Evolutionary conservation across 2,113 vertebrate species (phyloP).

Genomic region (Okapia johnstoni): DNA sequence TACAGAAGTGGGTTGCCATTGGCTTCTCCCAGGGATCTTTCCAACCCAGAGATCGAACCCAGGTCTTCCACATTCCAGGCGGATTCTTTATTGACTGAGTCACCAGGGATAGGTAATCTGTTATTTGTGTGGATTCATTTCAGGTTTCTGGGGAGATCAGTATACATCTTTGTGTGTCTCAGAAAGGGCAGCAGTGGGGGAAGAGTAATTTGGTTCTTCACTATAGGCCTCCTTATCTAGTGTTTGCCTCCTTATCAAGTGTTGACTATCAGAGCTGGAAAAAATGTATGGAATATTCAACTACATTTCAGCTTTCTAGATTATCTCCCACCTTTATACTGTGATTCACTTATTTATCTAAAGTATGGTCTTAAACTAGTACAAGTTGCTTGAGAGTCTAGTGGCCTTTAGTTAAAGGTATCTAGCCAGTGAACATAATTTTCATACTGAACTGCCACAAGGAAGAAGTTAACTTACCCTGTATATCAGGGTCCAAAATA

Average conservation of each 20-base stretch:
- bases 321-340: not conserved
- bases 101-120: not conserved
- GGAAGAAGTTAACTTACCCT: constrained; percentile 29
- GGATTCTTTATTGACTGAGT: not conserved
- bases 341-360: constrained; percentile 17
- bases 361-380: not conserved
- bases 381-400: not conserved
- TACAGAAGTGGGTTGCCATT: not conserved
- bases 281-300: not conserved
- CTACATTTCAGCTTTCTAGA: not conserved
- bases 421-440: constrained; percentile 31
- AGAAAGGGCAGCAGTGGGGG: not conserved
- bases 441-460: not conserved
- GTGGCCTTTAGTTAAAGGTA: constrained; percentile 50
- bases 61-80: not conserved
- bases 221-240: not conserved
- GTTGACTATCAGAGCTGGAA: not conserved
- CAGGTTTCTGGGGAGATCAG: not conserved
- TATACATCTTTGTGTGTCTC: not conserved
- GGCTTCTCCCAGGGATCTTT: not conserved
- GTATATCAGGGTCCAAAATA: constrained; percentile 18
- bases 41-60: not conserved
- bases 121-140: constrained; percentile 41
- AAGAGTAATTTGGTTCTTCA: not conserved
- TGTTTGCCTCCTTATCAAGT: not conserved